Evolutionary conservation across 2,797 vertebrate species (phyloP).

Genomic region (Meriones psammophilus): DNA sequence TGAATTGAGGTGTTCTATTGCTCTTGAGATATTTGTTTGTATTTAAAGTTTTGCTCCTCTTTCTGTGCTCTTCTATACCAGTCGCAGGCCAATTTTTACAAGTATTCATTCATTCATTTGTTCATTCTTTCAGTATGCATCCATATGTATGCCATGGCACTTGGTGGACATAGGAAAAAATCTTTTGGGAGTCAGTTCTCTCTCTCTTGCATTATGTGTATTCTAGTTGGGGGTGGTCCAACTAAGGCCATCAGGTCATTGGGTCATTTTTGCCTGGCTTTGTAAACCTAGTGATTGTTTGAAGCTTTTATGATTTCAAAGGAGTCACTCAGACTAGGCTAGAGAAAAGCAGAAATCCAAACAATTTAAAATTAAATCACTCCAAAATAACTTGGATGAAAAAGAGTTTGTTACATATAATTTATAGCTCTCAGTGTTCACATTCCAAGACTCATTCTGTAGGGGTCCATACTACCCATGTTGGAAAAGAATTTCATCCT

Average conservation of each 20-base stretch:
- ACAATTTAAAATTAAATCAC: constrained; percentile 57
- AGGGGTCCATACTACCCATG: background rate
- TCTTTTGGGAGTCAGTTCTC: background rate
- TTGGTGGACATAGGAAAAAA: background rate
- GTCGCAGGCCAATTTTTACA: background rate
- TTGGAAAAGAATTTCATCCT: background rate
- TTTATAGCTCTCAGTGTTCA: background rate
- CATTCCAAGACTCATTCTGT: constrained; percentile 1
- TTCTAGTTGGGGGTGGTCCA: background rate
- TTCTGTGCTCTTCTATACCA: background rate
- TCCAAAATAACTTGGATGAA: constrained; percentile 24
- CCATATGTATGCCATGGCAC: background rate
- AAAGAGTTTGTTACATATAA: background rate
- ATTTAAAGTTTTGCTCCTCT: background rate
- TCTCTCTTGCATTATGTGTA: background rate
- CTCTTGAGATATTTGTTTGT: background rate
- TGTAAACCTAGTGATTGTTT: constrained; percentile 13
- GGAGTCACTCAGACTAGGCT: background rate
- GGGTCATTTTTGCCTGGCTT: constrained; percentile 15
- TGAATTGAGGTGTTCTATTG: background rate
- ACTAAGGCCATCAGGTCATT: background rate
- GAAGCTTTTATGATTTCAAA: constrained; percentile 46
- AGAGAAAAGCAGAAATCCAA: constrained; percentile 7
- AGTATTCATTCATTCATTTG: background rate
- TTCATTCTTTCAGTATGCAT: background rate